Evolutionary conservation across 2,797 vertebrate species (phyloP).

Genomic region (Neostethus bicornis): DNA sequence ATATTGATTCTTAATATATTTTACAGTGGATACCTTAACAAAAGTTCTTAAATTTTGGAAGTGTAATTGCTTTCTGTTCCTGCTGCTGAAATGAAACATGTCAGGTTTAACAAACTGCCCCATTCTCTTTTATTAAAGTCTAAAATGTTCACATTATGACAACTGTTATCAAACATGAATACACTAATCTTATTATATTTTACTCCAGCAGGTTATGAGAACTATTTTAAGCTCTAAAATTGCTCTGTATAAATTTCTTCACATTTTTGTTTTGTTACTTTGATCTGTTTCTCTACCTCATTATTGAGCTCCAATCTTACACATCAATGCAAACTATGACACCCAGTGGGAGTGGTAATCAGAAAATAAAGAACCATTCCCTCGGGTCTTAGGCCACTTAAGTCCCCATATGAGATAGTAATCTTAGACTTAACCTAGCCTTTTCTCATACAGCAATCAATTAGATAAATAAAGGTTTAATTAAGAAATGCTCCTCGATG

Average conservation of each 20-base stretch:
- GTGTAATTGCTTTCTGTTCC: conserved; percentile 62
- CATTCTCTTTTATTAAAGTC: too few species aligned
- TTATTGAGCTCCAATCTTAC: conserved; percentile 47
- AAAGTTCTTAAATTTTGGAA: conserved; percentile 58
- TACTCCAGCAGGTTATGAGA: conserved; percentile 25
- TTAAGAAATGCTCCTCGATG: conserved; percentile 63
- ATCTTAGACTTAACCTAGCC: conserved; percentile 56
- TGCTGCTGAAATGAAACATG: conserved; percentile 56
- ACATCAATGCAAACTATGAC: conserved; percentile 53
- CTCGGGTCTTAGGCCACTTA: conserved; percentile 43
- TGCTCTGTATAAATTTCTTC: too few species aligned
- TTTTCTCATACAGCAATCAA: conserved; percentile 67
- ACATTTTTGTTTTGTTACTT: conserved; percentile 55
- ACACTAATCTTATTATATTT: conserved; percentile 49
- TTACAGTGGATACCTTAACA: conserved; percentile 57
- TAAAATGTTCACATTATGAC: conserved; percentile 35
- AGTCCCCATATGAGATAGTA: conserved; percentile 67
- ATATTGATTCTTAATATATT: conserved; percentile 56
- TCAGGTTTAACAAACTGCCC: too few species aligned
- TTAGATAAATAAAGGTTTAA: conserved; percentile 78
- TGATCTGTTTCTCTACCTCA: conserved; percentile 40
- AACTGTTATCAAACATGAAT: conserved; percentile 43
- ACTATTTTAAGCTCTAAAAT: conserved; percentile 21
- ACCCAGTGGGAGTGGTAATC: conserved; percentile 42
- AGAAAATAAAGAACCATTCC: conserved; percentile 62